Percentiles rank a stretch among this genome's conserved stretches.
Conservation (phyloP, 2,113 vertebrate genomes). For the Heliornis fulica region DNA sequence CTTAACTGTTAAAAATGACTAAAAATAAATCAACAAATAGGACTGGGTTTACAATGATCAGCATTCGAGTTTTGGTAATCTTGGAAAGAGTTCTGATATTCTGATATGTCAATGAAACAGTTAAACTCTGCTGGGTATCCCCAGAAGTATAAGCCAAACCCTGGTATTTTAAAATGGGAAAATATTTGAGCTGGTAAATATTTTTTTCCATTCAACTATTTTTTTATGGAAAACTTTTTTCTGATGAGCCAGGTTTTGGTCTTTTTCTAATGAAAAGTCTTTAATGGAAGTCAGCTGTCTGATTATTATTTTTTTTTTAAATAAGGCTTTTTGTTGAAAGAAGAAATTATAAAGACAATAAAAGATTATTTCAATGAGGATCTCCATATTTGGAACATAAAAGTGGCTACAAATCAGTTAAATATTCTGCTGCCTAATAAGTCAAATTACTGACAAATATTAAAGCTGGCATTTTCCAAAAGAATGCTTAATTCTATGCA, state of each 20-base stretch:
- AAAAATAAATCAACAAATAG: not conserved
- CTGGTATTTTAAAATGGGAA: not conserved
- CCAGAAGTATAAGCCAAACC: not conserved
- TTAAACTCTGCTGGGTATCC: not conserved
- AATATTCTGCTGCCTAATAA: not conserved
- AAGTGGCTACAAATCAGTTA: not conserved
- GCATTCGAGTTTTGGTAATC: not conserved
- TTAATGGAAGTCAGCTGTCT: slow-evolving; percentile 35
- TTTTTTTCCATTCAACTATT: slow-evolving; percentile 24
- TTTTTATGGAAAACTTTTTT: not conserved
- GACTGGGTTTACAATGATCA: not conserved
- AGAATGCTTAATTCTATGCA: not conserved
- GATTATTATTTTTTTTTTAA: not conserved
- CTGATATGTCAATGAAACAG: not conserved
- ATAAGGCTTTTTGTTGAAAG: not conserved
- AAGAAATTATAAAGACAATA: not conserved
- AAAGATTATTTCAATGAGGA: not conserved
- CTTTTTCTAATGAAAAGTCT: not conserved
- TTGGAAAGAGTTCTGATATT: not conserved
- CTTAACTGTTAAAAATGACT: not conserved
- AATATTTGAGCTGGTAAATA: not conserved
- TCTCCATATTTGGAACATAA: not conserved
- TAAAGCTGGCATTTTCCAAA: not conserved
- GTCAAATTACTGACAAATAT: not conserved
- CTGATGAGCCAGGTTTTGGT: not conserved